These are phyloP conservation scores for Eremobia ochroleuca DNA, from an alignment of 2,888 invertebrate species.

Conservation along the genomic window DNA sequence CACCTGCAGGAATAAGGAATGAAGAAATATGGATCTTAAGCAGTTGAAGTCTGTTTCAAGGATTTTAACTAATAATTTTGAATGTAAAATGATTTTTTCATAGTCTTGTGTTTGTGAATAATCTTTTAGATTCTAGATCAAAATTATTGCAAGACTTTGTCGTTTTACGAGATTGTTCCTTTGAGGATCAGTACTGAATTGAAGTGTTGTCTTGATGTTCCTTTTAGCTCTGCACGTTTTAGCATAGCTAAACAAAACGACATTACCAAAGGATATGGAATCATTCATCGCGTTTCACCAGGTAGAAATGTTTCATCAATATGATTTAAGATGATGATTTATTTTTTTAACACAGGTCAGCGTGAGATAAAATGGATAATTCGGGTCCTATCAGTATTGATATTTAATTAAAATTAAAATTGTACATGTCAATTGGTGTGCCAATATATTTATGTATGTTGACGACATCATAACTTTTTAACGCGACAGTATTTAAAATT, in stretches of 20 bases:
- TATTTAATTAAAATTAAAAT: constrained; percentile 28
- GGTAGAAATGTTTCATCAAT: constrained; percentile 31
- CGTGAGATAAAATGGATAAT: constrained; percentile 27
- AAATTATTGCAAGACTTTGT: constrained; percentile 42
- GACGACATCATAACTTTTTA: constrained; percentile 50
- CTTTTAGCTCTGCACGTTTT: constrained; percentile 46
- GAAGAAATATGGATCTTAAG: constrained; percentile 43
- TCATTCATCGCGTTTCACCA: constrained; percentile 46
- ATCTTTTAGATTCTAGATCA: constrained; percentile 41
- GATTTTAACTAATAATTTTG: constrained; percentile 56
- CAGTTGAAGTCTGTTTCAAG: constrained; percentile 40
- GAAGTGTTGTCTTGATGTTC: constrained; percentile 51
- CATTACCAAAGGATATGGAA: constrained; percentile 64
- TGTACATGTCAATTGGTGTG: constrained; percentile 58
- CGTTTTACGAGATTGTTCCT: constrained; percentile 45
- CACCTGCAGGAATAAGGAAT: constrained; percentile 26
- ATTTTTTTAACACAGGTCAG: constrained; percentile 25
- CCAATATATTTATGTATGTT: constrained; percentile 55
- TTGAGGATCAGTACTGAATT: constrained; percentile 50
- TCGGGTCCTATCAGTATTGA: constrained; percentile 54
- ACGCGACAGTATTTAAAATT: constrained; percentile 61
- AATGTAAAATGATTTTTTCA: constrained; percentile 48
- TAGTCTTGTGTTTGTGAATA: constrained; percentile 53
- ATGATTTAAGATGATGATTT: constrained; percentile 52
- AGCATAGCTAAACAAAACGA: constrained; percentile 43